phyloP scores from a whole-genome alignment of 2,888 invertebrate genomes.

The Stramonita haemastoma region DNA sequence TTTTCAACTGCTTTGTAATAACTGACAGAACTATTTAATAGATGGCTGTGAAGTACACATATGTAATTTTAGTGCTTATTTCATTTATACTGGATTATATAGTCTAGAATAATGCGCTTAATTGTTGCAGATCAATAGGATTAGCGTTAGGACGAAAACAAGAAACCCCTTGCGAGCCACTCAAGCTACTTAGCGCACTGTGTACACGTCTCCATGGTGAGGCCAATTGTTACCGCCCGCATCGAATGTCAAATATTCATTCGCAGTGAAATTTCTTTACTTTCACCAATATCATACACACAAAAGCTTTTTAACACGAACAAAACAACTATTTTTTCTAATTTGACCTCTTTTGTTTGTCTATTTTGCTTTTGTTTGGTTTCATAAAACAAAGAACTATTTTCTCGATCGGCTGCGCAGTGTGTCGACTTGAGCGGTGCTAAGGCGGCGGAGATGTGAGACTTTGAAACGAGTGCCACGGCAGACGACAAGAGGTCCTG shows the following conservation, averaged over 20 bases:
- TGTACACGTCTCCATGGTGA: conserved; percentile 56
- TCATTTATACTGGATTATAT: background rate
- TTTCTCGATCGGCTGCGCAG: conserved; percentile 10
- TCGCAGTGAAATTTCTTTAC: conserved; percentile 36
- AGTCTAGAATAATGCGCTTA: conserved; percentile 9
- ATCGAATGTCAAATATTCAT: conserved; percentile 46
- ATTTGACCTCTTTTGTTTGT: background rate
- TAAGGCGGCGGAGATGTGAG: conserved; percentile 17
- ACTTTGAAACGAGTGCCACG: background rate
- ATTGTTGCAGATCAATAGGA: conserved; percentile 18
- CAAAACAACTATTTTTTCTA: background rate
- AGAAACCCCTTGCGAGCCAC: background rate
- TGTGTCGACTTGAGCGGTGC: conserved; percentile 13
- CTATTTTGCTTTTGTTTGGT: background rate
- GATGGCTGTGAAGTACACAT: no score
- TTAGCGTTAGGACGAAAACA: conserved; percentile 29
- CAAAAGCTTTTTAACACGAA: background rate
- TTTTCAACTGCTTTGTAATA: no score
- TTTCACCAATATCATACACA: background rate
- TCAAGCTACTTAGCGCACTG: conserved; percentile 38
- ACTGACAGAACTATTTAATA: no score
- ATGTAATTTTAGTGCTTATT: background rate
- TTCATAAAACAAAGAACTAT: background rate
- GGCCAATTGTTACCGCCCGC: conserved; percentile 40
- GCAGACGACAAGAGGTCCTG: background rate